A percentile compares a stretch with the other conserved stretches of the same genome.
Evolutionary conservation across 2,797 vertebrate species (phyloP).

Genomic region (Acanthornis magna): DNA sequence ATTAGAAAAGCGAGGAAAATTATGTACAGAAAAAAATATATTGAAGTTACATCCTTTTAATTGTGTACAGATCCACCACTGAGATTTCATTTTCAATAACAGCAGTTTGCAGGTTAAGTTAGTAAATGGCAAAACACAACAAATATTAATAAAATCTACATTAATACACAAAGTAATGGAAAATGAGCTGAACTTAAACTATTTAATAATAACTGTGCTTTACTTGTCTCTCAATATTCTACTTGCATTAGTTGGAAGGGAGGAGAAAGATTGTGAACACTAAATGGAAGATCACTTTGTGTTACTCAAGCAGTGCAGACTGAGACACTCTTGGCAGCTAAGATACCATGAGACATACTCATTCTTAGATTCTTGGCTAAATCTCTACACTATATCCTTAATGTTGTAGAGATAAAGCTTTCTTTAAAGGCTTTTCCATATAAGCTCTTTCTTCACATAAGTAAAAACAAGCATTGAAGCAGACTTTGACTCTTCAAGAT

Average conservation of each 20-base stretch:
- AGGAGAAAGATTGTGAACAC: background rate
- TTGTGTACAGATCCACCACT: background rate
- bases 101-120: background rate
- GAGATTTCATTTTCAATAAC: background rate
- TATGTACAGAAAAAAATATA: background rate
- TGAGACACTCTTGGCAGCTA: background rate
- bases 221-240: background rate
- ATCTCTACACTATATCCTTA: background rate
- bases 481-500: background rate
- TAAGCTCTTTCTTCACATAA: background rate
- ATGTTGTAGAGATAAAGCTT: background rate
- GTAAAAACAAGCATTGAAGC: background rate
- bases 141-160: background rate
- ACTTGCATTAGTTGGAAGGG: background rate
- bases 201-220: background rate
- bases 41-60: background rate
- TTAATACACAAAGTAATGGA: background rate
- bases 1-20: background rate
- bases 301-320: background rate
- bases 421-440: background rate
- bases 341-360: background rate
- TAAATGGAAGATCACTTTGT: background rate
- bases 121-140: background rate
- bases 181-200: background rate
- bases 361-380: background rate